Evolutionary conservation across 2,888 invertebrate genomes (phyloP).

Genomic region (Agrochola litura): DNA sequence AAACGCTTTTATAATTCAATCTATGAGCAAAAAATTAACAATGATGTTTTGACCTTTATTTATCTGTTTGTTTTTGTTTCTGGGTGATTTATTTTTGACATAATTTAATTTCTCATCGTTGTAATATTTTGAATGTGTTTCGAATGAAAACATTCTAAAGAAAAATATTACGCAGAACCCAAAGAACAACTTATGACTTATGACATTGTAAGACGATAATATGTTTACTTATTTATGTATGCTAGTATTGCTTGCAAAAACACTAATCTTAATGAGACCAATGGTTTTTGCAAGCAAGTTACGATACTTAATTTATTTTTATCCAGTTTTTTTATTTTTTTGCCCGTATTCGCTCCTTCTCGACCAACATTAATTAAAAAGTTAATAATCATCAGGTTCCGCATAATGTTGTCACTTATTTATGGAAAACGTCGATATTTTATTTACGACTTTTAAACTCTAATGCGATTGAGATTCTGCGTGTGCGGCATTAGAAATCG

Average conservation of each 20-base stretch:
- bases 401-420: conserved; percentile 37
- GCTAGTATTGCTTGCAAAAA: conserved; percentile 31
- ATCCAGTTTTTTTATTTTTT: conserved; percentile 19
- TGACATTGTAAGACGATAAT: background rate
- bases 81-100: conserved; percentile 36
- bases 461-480: conserved; percentile 71
- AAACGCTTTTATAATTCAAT: conserved; percentile 73
- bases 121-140: background rate
- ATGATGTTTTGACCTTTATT: conserved; percentile 75
- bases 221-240: background rate
- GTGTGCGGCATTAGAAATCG: conserved; percentile 74
- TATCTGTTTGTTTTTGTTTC: conserved; percentile 59
- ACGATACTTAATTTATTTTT: background rate
- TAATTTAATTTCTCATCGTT: conserved; percentile 38
- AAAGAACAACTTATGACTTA: conserved; percentile 12
- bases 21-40: conserved; percentile 74
- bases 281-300: conserved; percentile 22
- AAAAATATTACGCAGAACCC: background rate
- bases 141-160: background rate
- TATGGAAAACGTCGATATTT: conserved; percentile 47
- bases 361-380: conserved; percentile 28
- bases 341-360: background rate
- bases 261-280: conserved; percentile 28
- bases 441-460: conserved; percentile 55
- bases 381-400: conserved; percentile 32